Conservation (phyloP, 2,113 vertebrate species). For the Microcebus griseorufus region DNA sequence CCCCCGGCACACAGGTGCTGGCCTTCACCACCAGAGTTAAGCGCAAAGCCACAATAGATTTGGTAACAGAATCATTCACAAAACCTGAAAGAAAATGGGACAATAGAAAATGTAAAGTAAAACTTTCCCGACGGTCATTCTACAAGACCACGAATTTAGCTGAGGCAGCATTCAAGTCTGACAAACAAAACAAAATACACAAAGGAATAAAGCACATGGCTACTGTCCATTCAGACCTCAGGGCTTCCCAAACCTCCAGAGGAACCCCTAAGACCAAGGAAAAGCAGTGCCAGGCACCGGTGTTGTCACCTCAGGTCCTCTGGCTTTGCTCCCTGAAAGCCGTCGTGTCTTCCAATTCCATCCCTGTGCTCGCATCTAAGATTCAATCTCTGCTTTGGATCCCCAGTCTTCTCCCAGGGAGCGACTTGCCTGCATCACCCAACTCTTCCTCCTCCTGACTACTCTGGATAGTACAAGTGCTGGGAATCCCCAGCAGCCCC, state of each 20-base stretch:
- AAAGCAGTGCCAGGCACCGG: rapidly evolving
- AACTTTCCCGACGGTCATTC: neutral
- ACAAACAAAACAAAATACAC: neutral
- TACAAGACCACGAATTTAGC: neutral
- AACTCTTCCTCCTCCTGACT: neutral
- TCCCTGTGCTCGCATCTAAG: neutral
- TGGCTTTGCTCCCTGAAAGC: neutral
- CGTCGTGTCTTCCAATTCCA: neutral
- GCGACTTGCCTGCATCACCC: neutral
- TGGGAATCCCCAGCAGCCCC: neutral
- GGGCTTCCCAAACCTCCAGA: too few relatives aligned
- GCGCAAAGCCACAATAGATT: slow-evolving; percentile 92
- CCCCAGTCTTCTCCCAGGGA: neutral
- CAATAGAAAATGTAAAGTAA: neutral
- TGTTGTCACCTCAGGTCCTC: rapidly evolving
- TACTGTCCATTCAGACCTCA: neutral
- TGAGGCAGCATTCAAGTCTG: neutral
- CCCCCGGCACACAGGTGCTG: slow-evolving; percentile 90
- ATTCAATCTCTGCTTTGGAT: neutral
- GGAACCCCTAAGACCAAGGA: neutral
- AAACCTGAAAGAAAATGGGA: slow-evolving; percentile 80
- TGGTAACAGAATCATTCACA: slow-evolving; percentile 88
- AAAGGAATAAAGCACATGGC: neutral
- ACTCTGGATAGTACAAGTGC: neutral
- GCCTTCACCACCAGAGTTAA: slow-evolving; percentile 93